Evolutionary conservation across 53 echinoderm and acorn worm species (phyloP).

Genomic region (Patiria pectinifera): DNA sequence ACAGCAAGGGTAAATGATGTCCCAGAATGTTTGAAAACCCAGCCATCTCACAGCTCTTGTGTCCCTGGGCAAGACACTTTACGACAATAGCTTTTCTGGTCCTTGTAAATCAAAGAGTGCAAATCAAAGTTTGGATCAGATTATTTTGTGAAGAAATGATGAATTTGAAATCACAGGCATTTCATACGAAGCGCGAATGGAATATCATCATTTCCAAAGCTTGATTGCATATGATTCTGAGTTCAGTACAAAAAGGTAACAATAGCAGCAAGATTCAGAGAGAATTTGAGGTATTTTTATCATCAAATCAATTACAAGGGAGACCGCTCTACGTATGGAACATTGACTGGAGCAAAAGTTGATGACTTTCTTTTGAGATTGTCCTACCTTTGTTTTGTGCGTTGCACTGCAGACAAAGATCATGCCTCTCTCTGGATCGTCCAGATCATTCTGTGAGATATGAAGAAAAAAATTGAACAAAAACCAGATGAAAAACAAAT

Average conservation of each 20-base stretch:
- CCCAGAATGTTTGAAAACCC: too few relatives aligned
- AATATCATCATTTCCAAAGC: constrained; percentile 29
- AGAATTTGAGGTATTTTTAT: too few relatives aligned
- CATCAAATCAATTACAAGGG: too few relatives aligned
- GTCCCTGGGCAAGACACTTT: too few relatives aligned
- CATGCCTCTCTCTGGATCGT: constrained; percentile 98
- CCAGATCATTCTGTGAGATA: constrained; percentile 84
- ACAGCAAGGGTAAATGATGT: too few relatives aligned
- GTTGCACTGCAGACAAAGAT: constrained; percentile 98
- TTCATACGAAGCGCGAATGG: constrained; percentile 56
- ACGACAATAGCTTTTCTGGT: too few relatives aligned
- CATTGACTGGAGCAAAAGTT: neutral
- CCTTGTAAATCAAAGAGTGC: neutral
- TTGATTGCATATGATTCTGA: neutral
- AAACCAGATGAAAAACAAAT: neutral
- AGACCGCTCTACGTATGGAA: neutral
- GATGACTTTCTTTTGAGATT: too few relatives aligned
- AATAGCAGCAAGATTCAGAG: too few relatives aligned
- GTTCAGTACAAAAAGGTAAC: too few relatives aligned
- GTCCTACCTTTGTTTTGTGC: constrained; percentile 95
- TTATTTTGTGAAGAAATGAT: neutral
- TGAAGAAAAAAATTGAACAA: neutral
- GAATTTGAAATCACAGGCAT: constrained; percentile 32
- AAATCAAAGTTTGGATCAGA: constrained; percentile 44
- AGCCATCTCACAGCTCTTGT: too few relatives aligned